Base-by-base conservation (phyloP, 1,140 invertebrate genomes). In the Nylanderia fulva region DNA sequence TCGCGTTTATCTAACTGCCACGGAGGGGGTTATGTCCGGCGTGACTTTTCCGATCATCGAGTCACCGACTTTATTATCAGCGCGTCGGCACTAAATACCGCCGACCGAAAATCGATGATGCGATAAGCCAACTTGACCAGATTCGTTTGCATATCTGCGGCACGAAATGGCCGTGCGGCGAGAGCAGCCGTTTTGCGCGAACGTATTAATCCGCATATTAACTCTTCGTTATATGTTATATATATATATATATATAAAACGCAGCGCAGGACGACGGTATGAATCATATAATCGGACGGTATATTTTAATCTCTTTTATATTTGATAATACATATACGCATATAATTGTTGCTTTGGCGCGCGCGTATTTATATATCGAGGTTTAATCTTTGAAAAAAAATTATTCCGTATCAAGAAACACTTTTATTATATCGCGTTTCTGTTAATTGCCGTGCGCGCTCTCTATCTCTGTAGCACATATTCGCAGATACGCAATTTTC, bases 161-260 rank as follows among this genome's bases (percentile, higher is more conserved):
- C 52, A 45, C 66, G 66, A 33, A 72, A 58, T 42, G 63, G 61
- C 60, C 60, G 45, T 3, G 42, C 18, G n/a, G 39, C 52, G 63
- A 54, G 33, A 54, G 33, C 63, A 79, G 29, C 45, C 76, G 76
- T 68, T n/a, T n/a, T 52, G 77, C 45, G 42, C 61, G 9, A 82
- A 72, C 77, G 56, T 82, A 82, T 82, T 82, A 82, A 82, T 82
- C 77, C 54, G 77, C 42, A 72, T 82, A 82, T 82, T 82, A 82
- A 82, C 66, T 82, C 66, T 33, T 58, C 66, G 66, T 68, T 58
- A 71, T 69, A 69, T 69, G 77, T n/a, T n/a, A n/a, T n/a, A n/a
- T n/a, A n/a, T n/a, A n/a, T n/a, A n/a, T n/a, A n/a, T n/a, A n/a
- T n/a, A n/a, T n/a, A n/a, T n/a, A n/a, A n/a, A n/a, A n/a, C n/a